Base-by-base conservation (phyloP, 1,140 invertebrate genomes). In the Ostrea edulis region DNA sequence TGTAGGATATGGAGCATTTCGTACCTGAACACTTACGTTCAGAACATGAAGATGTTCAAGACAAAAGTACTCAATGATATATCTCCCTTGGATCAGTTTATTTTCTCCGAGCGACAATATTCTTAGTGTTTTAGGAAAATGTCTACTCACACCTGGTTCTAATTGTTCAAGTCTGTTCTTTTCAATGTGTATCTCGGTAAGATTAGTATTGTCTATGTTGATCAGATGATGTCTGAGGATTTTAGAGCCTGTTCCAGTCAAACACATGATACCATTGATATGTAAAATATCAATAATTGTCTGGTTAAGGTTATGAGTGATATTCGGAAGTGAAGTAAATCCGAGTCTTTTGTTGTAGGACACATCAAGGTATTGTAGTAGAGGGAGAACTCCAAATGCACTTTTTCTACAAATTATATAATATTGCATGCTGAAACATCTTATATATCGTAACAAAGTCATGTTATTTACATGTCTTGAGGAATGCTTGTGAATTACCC, bases 271-370 rank as follows among this genome's bases (percentile, higher is more conserved):
- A 14, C 25, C 68, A 29, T 77, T 77, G 14, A 25, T 14, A 9
- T 25, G 68, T 29, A 77, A 77, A 14, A 35, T 12, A 9, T 77
- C 12, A 29, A 77, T 77, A 25, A 9, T 3, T 12, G 68, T 77
- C 9, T 77, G 8, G 29, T 77, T 77, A 0, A 77, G 22, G 29
- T 77, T 77, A 9, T 35, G 22, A 14, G 68, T 77, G 9, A 77
- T 77, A 14, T 77, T 77, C 11, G 68, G 68, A 44, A 77, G 68
- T 35, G 68, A 77, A 11, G 68, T 25, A 77, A 77, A 77, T 35
- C 68, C 68, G 22, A 77, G 22, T 77, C 14, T 12, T 25, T 35
- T 77, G 68, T 77, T 77, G 29, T 77, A 25, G 2, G 68, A 77
- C 0, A 77, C 68, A 29, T 77, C 68, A 77, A 77, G 68, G 17